These are phyloP conservation scores for Megalurothrips usitatus DNA, from an alignment of 2,888 invertebrate species.

Conservation along the genomic window DNA sequence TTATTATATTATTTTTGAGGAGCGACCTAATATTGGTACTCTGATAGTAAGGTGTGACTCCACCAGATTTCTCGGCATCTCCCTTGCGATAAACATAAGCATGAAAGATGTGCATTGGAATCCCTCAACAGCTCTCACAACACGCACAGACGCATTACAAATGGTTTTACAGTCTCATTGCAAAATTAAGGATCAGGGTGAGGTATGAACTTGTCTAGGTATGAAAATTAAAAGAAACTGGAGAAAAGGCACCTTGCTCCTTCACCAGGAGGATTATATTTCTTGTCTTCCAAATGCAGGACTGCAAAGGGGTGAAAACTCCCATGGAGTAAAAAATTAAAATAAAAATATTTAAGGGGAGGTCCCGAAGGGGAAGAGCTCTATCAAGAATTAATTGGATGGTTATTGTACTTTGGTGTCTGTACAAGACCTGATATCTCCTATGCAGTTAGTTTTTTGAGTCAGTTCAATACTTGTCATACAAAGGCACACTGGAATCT, in stretches of 20 bases:
- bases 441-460: background rate
- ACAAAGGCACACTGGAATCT: constrained; percentile 29
- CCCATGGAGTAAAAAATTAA: background rate
- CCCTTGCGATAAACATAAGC: too few species aligned
- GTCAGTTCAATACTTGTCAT: background rate
- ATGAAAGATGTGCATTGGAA: too few species aligned
- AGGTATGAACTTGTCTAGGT: constrained; percentile 9
- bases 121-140: too few species aligned
- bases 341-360: background rate
- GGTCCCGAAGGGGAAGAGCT: constrained; percentile 27
- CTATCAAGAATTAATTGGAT: too few species aligned
- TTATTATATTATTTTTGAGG: too few species aligned
- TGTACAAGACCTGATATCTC: background rate
- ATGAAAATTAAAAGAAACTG: background rate
- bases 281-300: constrained; percentile 8
- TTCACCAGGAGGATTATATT: constrained; percentile 26
- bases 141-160: background rate
- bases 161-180: background rate
- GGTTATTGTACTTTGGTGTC: background rate
- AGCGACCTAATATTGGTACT: too few species aligned
- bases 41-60: too few species aligned
- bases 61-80: too few species aligned
- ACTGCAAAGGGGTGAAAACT: constrained; percentile 3
- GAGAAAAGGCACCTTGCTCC: background rate
- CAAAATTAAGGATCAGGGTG: constrained; percentile 27